Base-by-base conservation (phyloP, 2,888 invertebrate genomes). In the Gari tellinella region DNA sequence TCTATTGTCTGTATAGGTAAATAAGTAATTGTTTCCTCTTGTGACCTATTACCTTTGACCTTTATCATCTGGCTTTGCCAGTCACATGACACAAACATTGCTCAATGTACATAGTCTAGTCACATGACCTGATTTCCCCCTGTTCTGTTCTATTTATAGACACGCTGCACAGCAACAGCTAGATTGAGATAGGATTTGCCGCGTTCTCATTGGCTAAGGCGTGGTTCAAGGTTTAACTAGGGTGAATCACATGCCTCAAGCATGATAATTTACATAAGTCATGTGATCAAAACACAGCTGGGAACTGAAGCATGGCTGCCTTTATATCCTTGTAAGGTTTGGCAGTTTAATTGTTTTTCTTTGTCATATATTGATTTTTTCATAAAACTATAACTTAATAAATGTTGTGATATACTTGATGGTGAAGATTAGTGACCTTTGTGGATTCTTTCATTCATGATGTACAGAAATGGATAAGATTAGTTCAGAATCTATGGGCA, bases 261-360 rank as follows among this genome's bases (percentile, higher is more conserved):
- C 81, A 81, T 82, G 83, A 79, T 77, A 67, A 80, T 72, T 61
- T 58, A 53, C 64, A 46, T 64, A 31, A 57, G 88, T 88, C 87
- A 88, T 84, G 82, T 87, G 87, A 88, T 80, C 84, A 85, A 84
- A 87, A 87, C 86, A 86, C 82, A 82, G 85, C 81, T 81, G 80
- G 68, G 46, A 37, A 53, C 43, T 69, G 72, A 75, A 75, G 75
- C 79, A 79, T 79, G 79, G 75, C 69, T 68, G 75, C 58, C 63
- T 72, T 64, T 58, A 61, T 75, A 65, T 69, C 72, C 61, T 68
- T 72, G 43, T 61, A 68, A 62, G 67, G 69, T 75, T 72, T 72
- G 68, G 49, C 79, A 75, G 57, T 53, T 79, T 72, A 48, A 75
- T 75, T 69, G 72, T 75, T 79, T 74, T 75, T 65, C 53, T 26